phyloP scores from a whole-genome alignment of 2,113 vertebrate species.

The Entelurus aequoreus region DNA sequence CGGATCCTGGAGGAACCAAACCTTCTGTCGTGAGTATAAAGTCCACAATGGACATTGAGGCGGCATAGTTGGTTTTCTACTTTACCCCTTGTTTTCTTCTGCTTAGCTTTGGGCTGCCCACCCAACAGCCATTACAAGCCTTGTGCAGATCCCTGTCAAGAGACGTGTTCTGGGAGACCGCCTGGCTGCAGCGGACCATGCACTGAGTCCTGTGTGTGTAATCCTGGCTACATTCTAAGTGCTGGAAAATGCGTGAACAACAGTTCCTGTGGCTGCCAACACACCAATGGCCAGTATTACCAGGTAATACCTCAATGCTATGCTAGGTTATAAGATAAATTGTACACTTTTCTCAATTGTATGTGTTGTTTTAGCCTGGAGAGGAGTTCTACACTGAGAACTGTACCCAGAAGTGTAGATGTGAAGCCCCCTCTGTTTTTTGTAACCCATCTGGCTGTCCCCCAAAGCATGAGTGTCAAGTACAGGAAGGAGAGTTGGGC shows the following conservation, averaged over 20 bases:
- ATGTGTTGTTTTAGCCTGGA: constrained; percentile 52
- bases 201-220: constrained; percentile 70
- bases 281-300: constrained; percentile 66
- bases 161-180: constrained; percentile 45
- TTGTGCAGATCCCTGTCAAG: constrained; percentile 60
- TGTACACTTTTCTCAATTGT: too few species aligned
- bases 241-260: constrained; percentile 62
- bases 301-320: constrained; percentile 41
- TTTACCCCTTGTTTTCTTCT: neutral
- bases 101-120: constrained; percentile 57
- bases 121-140: constrained; percentile 70
- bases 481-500: constrained; percentile 62
- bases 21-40: constrained; percentile 67
- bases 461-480: constrained; percentile 62
- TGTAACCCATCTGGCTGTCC: constrained; percentile 59
- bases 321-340: too few species aligned
- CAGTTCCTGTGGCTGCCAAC: constrained; percentile 59
- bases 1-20: constrained; percentile 69
- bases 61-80: too few species aligned
- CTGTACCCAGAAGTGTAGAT: constrained; percentile 61
- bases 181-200: constrained; percentile 60
- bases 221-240: constrained; percentile 69
- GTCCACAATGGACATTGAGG: too few species aligned
- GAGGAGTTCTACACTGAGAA: constrained; percentile 65
- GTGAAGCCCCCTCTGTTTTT: constrained; percentile 49